phyloP scores from a whole-genome alignment of 2,113 vertebrate genomes.

The Mustelus asterias region DNA sequence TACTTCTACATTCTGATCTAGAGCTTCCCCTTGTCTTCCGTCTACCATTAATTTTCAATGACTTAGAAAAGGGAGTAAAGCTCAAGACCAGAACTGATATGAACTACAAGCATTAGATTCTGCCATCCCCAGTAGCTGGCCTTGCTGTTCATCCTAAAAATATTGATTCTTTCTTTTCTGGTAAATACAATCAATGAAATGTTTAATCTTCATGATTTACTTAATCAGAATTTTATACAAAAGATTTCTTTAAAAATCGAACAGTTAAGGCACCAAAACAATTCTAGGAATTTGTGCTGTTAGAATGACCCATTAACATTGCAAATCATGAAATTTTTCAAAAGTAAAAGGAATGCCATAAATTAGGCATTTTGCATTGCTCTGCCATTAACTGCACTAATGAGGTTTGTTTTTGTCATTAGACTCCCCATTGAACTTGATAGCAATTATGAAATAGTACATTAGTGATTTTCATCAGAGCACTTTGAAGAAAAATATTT shows the following conservation, averaged over 20 bases:
- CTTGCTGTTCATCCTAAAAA: neutral
- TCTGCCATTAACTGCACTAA: neutral
- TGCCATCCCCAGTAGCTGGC: neutral
- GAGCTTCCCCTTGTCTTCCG: neutral
- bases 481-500: neutral
- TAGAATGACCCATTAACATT: neutral
- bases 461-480: neutral
- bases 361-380: neutral
- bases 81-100: neutral
- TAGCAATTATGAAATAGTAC: neutral
- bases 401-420: neutral
- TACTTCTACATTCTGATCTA: neutral
- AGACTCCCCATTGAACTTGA: neutral
- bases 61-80: neutral
- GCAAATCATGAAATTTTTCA: neutral
- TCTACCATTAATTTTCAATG: neutral
- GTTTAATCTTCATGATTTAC: neutral
- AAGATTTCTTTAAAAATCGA: neutral
- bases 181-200: neutral
- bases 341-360: neutral
- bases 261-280: too few relatives aligned
- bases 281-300: neutral
- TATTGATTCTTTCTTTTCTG: neutral
- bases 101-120: neutral
- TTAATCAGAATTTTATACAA: neutral